Evolutionary conservation across 2,888 invertebrate species (phyloP).

Genomic region (Leuctra nigra): DNA sequence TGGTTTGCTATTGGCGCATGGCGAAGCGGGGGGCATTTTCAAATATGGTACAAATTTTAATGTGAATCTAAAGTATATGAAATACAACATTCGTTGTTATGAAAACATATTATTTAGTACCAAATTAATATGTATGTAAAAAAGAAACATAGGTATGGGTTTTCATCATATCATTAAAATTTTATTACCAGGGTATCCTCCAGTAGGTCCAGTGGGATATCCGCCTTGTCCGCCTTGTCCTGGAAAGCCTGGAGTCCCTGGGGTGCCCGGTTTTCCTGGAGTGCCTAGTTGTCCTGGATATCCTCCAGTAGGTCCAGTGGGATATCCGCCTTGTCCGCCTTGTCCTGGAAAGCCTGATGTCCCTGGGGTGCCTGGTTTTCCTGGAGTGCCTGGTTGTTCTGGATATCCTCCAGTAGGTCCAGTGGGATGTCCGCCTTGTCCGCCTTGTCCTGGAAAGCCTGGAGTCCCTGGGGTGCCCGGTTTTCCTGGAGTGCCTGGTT

Average conservation of each 20-base stretch:
- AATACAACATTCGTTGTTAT: too few relatives aligned
- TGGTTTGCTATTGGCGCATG: too few relatives aligned
- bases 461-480: constrained; percentile 19
- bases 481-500: constrained; percentile 30
- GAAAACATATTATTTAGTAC: too few relatives aligned
- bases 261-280: constrained; percentile 3
- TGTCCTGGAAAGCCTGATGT: constrained; percentile 27
- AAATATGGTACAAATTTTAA: too few relatives aligned
- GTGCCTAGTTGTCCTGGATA: constrained; percentile 35
- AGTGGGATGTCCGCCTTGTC: constrained; percentile 34
- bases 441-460: constrained; percentile 32
- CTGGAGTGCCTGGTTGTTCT: constrained; percentile 34
- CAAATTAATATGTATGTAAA: too few relatives aligned
- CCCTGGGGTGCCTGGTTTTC: constrained; percentile 20
- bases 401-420: constrained; percentile 30
- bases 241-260: constrained; percentile 22
- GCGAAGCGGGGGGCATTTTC: too few relatives aligned
- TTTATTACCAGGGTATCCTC: constrained; percentile 30
- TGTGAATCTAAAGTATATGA: too few relatives aligned
- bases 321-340: constrained; percentile 35
- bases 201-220: constrained; percentile 27
- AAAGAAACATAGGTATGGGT: too few relatives aligned
- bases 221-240: constrained; percentile 34
- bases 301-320: constrained; percentile 31
- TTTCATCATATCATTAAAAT: too few relatives aligned